phyloP scores from a whole-genome alignment of 1,140 invertebrate species.

The Triops cancriformis region DNA sequence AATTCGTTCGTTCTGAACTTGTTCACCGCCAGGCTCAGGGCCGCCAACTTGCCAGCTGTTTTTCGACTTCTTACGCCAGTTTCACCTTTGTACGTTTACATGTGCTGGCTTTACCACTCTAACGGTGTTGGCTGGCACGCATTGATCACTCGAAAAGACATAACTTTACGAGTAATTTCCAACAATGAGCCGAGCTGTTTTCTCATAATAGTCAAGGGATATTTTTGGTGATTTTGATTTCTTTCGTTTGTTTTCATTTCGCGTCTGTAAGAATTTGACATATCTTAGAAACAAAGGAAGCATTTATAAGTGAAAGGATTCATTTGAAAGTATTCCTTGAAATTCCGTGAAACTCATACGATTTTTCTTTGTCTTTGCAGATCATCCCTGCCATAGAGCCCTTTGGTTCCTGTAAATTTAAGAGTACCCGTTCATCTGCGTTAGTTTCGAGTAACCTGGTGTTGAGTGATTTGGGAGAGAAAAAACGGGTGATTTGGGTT shows the following conservation, averaged over 20 bases:
- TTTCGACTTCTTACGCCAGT: background rate
- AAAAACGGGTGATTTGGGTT: background rate
- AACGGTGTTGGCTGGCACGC: background rate
- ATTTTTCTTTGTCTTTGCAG: background rate
- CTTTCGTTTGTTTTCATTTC: too few species aligned
- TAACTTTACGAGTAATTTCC: too few species aligned
- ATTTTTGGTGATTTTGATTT: too few species aligned
- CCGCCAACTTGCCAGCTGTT: conserved; percentile 12
- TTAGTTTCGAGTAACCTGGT: background rate
- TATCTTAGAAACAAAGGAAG: too few species aligned
- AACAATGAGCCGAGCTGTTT: background rate
- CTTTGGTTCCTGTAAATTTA: background rate
- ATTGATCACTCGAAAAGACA: background rate
- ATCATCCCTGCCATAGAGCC: background rate
- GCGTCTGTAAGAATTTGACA: too few species aligned
- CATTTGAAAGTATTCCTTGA: too few species aligned
- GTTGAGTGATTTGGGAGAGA: background rate
- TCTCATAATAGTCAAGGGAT: too few species aligned
- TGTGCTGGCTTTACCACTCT: background rate
- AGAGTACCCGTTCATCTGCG: background rate
- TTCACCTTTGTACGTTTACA: background rate
- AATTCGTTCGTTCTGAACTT: background rate
- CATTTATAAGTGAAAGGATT: too few species aligned
- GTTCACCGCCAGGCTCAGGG: background rate
- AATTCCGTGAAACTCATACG: too few species aligned